phyloP scores from a whole-genome alignment of 2,888 invertebrate genomes.

The Lithophane semibrunnea region DNA sequence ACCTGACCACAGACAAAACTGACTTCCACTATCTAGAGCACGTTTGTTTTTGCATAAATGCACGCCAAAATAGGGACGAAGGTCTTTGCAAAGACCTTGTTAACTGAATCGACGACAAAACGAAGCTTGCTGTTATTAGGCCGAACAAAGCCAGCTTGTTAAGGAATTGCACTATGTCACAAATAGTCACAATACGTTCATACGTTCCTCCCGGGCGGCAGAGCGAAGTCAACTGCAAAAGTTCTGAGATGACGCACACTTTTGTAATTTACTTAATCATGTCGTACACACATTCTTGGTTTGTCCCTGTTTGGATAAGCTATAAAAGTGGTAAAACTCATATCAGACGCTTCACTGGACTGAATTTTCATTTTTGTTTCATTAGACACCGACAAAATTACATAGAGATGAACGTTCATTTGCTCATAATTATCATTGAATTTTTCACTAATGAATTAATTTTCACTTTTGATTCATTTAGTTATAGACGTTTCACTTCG shows the following conservation, averaged over 20 bases:
- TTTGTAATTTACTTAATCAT: constrained; percentile 12
- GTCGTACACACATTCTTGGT: neutral
- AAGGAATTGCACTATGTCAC: constrained; percentile 62
- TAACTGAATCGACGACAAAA: constrained; percentile 74
- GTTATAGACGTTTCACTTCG: neutral
- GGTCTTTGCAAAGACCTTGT: constrained; percentile 56
- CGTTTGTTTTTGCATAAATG: constrained; percentile 76
- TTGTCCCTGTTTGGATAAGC: neutral
- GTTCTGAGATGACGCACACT: constrained; percentile 13
- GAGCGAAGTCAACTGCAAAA: constrained; percentile 36
- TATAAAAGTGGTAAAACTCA: neutral
- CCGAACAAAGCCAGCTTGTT: constrained; percentile 70
- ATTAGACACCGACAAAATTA: neutral
- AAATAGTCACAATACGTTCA: constrained; percentile 39
- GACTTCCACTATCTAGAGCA: constrained; percentile 68
- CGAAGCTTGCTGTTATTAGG: constrained; percentile 74
- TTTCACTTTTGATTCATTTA: neutral
- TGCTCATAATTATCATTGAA: neutral
- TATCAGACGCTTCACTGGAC: neutral
- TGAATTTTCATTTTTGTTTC: neutral
- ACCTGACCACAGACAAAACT: constrained; percentile 63
- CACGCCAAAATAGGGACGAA: constrained; percentile 71
- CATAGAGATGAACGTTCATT: neutral
- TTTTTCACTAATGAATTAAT: neutral
- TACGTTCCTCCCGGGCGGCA: constrained; percentile 9